Evolutionary conservation across 2,797 vertebrate genomes (phyloP).

Genomic region (Streptopelia turtur): DNA sequence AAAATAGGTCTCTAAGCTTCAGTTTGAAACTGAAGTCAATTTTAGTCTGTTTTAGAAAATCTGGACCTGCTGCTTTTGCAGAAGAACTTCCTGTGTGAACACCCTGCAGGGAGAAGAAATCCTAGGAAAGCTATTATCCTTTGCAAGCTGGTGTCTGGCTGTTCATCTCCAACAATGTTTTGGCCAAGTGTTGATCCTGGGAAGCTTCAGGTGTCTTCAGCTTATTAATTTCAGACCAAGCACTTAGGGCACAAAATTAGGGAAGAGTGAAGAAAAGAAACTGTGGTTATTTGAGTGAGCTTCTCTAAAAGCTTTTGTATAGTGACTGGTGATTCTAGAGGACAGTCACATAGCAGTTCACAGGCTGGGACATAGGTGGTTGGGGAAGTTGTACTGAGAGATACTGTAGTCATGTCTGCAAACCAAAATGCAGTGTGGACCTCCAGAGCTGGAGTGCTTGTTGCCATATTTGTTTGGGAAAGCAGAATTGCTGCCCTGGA

Average conservation of each 20-base stretch:
- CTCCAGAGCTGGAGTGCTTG: background rate
- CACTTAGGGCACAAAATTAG: background rate
- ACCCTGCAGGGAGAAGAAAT: background rate
- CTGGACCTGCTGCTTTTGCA: background rate
- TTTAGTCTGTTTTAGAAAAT: background rate
- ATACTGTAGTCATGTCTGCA: background rate
- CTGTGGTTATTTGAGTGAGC: background rate
- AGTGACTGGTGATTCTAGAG: background rate
- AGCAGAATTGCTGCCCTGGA: no score
- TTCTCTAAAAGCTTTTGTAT: background rate
- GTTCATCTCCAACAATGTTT: background rate
- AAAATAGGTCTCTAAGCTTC: background rate
- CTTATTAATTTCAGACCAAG: background rate
- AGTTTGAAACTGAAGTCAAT: background rate
- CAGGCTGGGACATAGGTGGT: fast-evolving
- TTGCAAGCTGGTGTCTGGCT: background rate
- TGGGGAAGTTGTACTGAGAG: background rate
- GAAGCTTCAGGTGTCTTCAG: background rate
- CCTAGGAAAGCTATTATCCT: background rate
- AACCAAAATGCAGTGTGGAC: background rate
- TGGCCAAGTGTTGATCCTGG: background rate
- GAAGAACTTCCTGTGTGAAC: background rate
- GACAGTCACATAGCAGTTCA: background rate
- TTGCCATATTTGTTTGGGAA: background rate
- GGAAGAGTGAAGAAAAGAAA: background rate